Evolutionary conservation across 2,113 vertebrate genomes (phyloP).

Genomic region (Passer domesticus): DNA sequence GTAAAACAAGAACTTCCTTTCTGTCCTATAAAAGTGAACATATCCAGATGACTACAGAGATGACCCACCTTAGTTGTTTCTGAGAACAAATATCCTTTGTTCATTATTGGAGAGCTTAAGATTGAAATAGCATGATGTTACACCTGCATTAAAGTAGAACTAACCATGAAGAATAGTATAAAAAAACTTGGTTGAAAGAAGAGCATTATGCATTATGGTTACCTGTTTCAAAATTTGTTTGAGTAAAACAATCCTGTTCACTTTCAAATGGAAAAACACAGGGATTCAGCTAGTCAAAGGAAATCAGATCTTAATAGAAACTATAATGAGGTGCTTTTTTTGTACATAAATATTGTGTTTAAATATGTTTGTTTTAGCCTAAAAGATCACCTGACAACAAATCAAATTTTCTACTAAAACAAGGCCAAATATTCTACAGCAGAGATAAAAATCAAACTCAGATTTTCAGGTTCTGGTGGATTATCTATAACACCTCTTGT

Average conservation of each 20-base stretch:
- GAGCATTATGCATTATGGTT: background rate
- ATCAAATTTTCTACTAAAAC: background rate
- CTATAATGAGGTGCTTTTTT: background rate
- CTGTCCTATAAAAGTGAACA: background rate
- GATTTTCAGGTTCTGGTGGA: background rate
- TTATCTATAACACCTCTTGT: background rate
- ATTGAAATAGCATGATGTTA: background rate
- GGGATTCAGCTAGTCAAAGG: background rate
- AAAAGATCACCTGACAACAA: background rate
- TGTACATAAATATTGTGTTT: background rate
- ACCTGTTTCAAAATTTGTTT: background rate
- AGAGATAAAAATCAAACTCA: background rate
- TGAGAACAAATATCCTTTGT: background rate
- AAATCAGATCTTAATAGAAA: background rate
- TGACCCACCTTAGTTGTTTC: background rate
- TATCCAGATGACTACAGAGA: background rate
- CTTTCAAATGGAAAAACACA: background rate
- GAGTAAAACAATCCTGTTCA: background rate
- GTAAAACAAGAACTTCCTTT: background rate
- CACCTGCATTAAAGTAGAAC: background rate
- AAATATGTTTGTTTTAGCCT: background rate
- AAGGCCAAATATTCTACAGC: background rate
- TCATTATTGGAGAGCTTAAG: background rate
- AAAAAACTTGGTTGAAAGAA: background rate
- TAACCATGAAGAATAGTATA: background rate